Conservation (phyloP, 2,797 vertebrate species). For the Tokudaia muenninki region DNA sequence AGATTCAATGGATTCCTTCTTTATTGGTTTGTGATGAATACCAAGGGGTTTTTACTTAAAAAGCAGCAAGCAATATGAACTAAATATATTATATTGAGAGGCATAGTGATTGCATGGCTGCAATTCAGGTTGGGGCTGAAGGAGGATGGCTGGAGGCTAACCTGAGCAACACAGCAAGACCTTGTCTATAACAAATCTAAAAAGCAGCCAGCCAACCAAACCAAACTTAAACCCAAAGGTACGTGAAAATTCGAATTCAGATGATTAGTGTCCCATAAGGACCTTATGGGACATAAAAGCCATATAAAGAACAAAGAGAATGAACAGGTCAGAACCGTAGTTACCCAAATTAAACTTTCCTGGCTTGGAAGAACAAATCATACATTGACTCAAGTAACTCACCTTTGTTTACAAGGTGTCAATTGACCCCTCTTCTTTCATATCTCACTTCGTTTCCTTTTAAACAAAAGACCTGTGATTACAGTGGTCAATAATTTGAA, state of each 20-base stretch:
- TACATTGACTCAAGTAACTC: not conserved
- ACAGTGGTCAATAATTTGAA: not conserved
- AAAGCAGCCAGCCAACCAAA: not conserved
- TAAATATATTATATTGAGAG: not conserved
- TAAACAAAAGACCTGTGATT: not conserved
- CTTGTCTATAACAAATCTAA: not conserved
- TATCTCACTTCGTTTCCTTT: not conserved
- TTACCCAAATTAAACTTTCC: not conserved
- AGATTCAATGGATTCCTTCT: not conserved
- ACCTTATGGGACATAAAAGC: not conserved
- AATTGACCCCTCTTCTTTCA: not conserved
- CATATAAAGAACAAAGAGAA: not conserved
- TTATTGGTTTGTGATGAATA: not conserved
- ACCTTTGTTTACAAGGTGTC: not conserved
- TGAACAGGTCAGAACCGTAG: not conserved
- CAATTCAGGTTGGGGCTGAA: not conserved
- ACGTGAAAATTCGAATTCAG: not conserved
- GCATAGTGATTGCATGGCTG: not conserved
- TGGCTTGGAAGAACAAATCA: not conserved
- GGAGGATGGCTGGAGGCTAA: not conserved
- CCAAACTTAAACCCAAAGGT: not conserved
- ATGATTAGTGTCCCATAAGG: not conserved
- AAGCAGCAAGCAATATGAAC: not conserved
- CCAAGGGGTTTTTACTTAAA: not conserved
- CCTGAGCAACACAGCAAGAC: not conserved